These are phyloP conservation scores for Amaurobius ferox DNA, from an alignment of 2,888 invertebrate genomes.

Conservation along the genomic window DNA sequence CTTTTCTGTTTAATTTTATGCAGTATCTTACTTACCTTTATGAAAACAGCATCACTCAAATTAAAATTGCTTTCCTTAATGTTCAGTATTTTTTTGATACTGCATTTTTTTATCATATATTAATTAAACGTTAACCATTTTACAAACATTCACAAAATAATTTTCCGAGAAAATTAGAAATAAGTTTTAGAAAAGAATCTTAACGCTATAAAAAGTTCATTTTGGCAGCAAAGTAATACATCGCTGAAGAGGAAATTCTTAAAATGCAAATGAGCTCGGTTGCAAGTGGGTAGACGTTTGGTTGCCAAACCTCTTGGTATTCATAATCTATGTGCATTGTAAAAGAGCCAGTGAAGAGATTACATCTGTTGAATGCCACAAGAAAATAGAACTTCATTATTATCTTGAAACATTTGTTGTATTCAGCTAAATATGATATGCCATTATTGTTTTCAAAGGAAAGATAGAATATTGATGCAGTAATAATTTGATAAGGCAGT, in stretches of 20 bases:
- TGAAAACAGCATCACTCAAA: too few relatives aligned
- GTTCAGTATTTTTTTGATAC: too few relatives aligned
- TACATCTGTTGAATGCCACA: constrained; percentile 1
- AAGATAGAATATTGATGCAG: not conserved
- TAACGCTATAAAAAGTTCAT: too few relatives aligned
- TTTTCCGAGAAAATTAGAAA: too few relatives aligned
- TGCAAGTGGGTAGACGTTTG: not conserved
- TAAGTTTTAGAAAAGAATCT: too few relatives aligned
- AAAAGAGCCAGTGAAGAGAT: not conserved
- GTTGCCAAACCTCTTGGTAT: not conserved
- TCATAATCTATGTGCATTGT: not conserved
- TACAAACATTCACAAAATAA: too few relatives aligned
- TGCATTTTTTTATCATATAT: too few relatives aligned
- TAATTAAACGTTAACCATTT: too few relatives aligned
- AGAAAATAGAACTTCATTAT: not conserved
- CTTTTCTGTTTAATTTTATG: too few relatives aligned
- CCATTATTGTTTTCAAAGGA: not conserved
- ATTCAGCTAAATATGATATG: not conserved
- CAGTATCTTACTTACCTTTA: too few relatives aligned
- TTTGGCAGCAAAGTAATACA: too few relatives aligned
- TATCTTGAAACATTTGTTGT: not conserved
- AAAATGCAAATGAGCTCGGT: not conserved
- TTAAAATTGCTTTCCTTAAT: too few relatives aligned
- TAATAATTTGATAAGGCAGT: not conserved
- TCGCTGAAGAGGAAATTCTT: not conserved